Conservation (phyloP, 2,888 invertebrate genomes). For the Terebella lapidaria region DNA sequence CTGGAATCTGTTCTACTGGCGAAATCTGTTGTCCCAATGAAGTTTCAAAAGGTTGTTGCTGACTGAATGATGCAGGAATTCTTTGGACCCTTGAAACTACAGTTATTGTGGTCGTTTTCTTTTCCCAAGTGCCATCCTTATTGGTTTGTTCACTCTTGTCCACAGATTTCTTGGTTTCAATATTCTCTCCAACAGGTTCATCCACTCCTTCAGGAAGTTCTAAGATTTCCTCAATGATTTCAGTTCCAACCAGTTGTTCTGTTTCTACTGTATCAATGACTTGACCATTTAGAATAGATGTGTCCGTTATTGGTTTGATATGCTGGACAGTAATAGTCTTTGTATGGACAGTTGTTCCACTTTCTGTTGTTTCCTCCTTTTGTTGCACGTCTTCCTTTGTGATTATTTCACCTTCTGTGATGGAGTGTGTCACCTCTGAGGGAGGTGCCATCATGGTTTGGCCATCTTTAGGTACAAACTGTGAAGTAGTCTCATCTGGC, state of each 20-base stretch:
- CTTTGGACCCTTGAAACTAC: too few relatives aligned
- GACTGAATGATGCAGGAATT: too few relatives aligned
- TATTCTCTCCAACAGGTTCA: conserved; percentile 5
- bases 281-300: neutral
- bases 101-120: too few relatives aligned
- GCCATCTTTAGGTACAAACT: too few relatives aligned
- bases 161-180: conserved; percentile 15
- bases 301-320: neutral
- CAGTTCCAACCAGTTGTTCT: neutral
- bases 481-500: too few relatives aligned
- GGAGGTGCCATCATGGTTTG: too few relatives aligned
- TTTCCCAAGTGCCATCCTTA: too few relatives aligned
- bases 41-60: too few relatives aligned
- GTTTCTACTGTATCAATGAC: neutral
- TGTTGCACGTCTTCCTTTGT: neutral
- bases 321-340: neutral
- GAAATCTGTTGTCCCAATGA: too few relatives aligned
- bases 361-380: neutral
- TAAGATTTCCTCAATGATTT: conserved; percentile 10
- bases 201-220: conserved; percentile 14
- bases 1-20: too few relatives aligned
- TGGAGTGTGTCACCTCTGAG: neutral
- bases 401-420: neutral
- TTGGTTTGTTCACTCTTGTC: too few relatives aligned
- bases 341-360: neutral